Conservation (phyloP, 2,888 invertebrate genomes). For the Rhopalosiphum nymphaeae region DNA sequence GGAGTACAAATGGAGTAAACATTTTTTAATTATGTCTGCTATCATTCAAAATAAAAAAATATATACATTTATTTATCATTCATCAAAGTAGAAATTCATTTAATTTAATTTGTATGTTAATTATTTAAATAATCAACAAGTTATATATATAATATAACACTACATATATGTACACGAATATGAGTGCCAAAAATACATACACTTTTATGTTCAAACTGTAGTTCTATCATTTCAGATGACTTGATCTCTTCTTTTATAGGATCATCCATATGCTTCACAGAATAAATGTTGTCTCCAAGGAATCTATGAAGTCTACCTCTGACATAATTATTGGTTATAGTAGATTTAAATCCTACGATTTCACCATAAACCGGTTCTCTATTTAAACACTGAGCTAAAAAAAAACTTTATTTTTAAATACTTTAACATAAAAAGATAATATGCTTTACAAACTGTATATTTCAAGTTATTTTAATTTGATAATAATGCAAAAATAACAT, state of each 20-base stretch:
- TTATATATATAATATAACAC: not conserved
- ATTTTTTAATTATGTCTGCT: not conserved
- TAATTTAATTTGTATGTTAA: not conserved
- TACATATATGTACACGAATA: not conserved
- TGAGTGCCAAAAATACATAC: conserved; percentile 11
- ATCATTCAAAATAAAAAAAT: not conserved
- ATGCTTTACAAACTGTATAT: not conserved
- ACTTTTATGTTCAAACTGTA: conserved; percentile 44
- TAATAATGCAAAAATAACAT: not conserved
- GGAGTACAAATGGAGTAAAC: not conserved
- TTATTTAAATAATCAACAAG: not conserved
- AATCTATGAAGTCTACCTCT: conserved; percentile 54
- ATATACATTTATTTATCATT: not conserved
- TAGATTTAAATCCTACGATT: conserved; percentile 53
- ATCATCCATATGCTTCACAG: conserved; percentile 56
- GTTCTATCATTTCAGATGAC: conserved; percentile 48
- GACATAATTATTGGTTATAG: not conserved
- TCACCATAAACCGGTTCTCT: conserved; percentile 56
- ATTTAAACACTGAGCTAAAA: conserved; percentile 32
- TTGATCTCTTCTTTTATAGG: conserved; percentile 46
- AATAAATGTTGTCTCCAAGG: conserved; percentile 28
- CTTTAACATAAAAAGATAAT: not conserved
- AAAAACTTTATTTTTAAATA: not conserved
- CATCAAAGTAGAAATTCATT: not conserved
- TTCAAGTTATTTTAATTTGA: not conserved